Evolutionary conservation across 2,113 vertebrate species (phyloP).

Genomic region (Micronycteris hirsuta): DNA sequence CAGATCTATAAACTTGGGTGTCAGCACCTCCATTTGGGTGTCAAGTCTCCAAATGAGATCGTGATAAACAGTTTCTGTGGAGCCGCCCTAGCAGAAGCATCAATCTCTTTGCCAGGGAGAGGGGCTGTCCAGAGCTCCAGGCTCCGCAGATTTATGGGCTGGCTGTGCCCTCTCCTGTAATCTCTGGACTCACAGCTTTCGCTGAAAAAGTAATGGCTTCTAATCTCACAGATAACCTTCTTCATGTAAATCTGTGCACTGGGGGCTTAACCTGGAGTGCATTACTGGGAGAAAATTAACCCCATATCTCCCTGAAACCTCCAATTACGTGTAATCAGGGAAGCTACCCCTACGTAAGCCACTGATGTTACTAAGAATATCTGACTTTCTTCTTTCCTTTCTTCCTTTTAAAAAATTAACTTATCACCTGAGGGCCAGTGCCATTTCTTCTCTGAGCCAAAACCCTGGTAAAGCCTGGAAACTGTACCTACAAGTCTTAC

Average conservation of each 20-base stretch:
- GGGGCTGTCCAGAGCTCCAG: slow-evolving; percentile 19
- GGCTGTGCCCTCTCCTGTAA: background rate
- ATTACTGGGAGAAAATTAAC: background rate
- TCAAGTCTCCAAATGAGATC: slow-evolving; percentile 43
- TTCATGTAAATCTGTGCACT: slow-evolving; percentile 13
- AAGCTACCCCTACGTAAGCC: background rate
- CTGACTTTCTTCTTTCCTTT: background rate
- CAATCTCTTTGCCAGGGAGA: slow-evolving; percentile 23
- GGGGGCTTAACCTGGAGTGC: background rate
- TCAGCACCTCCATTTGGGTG: background rate
- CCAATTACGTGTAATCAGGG: background rate
- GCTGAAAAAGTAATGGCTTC: slow-evolving; percentile 31
- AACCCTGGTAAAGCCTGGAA: background rate
- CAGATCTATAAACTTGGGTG: slow-evolving; percentile 8
- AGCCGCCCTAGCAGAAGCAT: slow-evolving; percentile 24
- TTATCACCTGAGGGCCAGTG: background rate
- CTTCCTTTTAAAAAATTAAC: background rate
- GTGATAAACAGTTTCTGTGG: slow-evolving; percentile 15
- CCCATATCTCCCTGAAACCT: background rate
- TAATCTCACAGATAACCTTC: slow-evolving; percentile 15
- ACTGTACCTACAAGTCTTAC: background rate
- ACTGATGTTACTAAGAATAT: background rate
- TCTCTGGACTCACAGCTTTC: slow-evolving; percentile 43
- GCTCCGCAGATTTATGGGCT: background rate
- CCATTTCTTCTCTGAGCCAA: background rate